Percentiles rank a stretch among this genome's conserved stretches.
Evolutionary conservation across 2,888 invertebrate genomes (phyloP).

Genomic region (Odontocolon sp.): DNA sequence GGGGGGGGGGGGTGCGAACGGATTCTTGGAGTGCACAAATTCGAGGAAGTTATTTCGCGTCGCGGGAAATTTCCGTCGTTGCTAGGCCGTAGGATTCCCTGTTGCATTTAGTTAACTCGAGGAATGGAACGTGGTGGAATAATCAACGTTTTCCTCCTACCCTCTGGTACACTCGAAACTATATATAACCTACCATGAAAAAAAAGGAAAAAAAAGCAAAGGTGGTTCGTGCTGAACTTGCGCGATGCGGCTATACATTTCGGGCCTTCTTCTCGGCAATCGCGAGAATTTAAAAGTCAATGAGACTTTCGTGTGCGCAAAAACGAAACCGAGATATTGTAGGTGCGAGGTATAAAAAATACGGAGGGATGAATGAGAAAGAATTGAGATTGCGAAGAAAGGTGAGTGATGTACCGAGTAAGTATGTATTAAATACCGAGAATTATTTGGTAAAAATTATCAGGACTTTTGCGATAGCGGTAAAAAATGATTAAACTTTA

Average conservation of each 20-base stretch:
- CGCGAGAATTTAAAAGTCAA: conserved; percentile 56
- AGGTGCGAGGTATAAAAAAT: conserved; percentile 30
- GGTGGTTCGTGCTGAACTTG: conserved; percentile 10
- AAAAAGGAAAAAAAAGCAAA: not conserved
- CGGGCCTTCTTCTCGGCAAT: conserved; percentile 28
- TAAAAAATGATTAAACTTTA: too few relatives aligned
- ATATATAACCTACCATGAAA: conserved; percentile 4
- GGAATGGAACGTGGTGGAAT: conserved; percentile 48
- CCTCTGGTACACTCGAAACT: conserved; percentile 15
- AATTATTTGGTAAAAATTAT: too few relatives aligned
- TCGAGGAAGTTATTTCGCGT: conserved; percentile 41
- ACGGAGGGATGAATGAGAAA: not conserved
- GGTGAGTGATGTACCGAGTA: not conserved
- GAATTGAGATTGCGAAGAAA: too few relatives aligned
- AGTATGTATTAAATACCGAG: too few relatives aligned
- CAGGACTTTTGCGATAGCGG: too few relatives aligned
- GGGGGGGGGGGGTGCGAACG: not conserved
- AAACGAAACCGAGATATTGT: too few relatives aligned
- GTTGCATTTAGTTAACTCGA: conserved; percentile 51
- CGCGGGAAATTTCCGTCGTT: conserved; percentile 14
- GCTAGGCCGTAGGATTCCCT: conserved; percentile 31
- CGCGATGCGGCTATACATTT: too few relatives aligned
- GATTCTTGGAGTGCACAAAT: conserved; percentile 31
- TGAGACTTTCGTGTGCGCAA: too few relatives aligned
- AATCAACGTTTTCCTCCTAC: conserved; percentile 51